Base-by-base conservation (phyloP, 2,888 invertebrate species). In the Dryobotodes eremita region DNA sequence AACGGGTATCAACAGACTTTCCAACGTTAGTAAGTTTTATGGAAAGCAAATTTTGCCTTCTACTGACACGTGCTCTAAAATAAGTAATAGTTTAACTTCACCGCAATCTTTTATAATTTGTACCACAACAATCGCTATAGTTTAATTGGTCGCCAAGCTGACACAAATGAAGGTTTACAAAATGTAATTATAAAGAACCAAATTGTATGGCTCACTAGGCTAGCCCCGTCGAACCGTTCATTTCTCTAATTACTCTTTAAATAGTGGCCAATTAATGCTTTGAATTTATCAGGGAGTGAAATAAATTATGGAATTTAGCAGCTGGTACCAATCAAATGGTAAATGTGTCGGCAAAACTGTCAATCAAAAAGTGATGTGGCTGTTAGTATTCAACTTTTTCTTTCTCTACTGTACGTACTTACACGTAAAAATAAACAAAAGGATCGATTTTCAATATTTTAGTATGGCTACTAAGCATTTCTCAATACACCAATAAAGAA, bases 61-160 rank as follows among this genome's bases (percentile, higher is more conserved):
- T 36, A 26, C 6, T 17, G 36, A n/a, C 7, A 23, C 1, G 17
- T 75, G 20, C 7, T 36, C 4, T 48, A 36, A n/a, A 59, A 50
- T 7, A 26, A 26, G 1, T 4, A 8, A 13, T 11, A 8, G 31
- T 36, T 6, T 26, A 15, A 1, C 3, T 8, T 7, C 0, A 79
- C 70, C 84, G 83, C 88, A 70, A 20, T 42, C 31, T 61, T 79
- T 83, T 80, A 50, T 83, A 3, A 80, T 80, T 89, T 90, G 77
- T 1, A 77, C 87, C 82, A 75, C 23, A 13, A 64, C 61, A 73
- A 74, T 73, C 69, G 80, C 76, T 77, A 89, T 85, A 91, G 89
- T 90, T 85, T 91, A 92, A 89, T 91, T 90, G 90, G 91, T 91
- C 88, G 89, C 89, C 89, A 89, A 88, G 84, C 88, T 89, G 90